Evolutionary conservation across 2,113 vertebrate genomes (phyloP), one percentile per base, ranked within the genome.

Genomic region (Stomatorhinus ivindoensis): DNA sequence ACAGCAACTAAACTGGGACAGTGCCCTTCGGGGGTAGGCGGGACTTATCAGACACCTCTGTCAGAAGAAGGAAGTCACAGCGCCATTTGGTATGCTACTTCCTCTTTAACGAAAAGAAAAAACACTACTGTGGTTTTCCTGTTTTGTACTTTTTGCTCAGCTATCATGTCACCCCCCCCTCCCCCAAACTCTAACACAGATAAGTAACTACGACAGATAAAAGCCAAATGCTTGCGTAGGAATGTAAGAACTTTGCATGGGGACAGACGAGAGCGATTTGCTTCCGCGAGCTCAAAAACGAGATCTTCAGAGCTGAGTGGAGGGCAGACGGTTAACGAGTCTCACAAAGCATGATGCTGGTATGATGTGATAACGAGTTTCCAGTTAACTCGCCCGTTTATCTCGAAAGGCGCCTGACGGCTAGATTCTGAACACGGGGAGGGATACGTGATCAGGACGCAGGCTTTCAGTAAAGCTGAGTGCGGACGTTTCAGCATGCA

Each of bases 111-210:
- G 15, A 86, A 31, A 86, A 86, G 47, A 84, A 87, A 7, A 61
- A 65, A 19, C 47, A 42, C 44, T 27, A 50, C 19, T 89, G 89
- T 55, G 85, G 89, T 80, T 89, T 89, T 89, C 89, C 89, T 89
- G 85, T 89, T 89, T 89, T 87, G 58, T 50, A 80, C 46, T 51
- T 76, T 51, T 42, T 11, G 27, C 44, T 47, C 39, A 73, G 58
- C 9, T 35, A n/a, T 44, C 15, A 4, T 47, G 4, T 47, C 53
- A 47, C 82, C 11, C 83, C 80, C 80, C 42, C 8, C 48, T 8
- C 4, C 39, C 17, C 46, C 35, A 19, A 2, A 15, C 69, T 8
- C 10, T 50, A 24, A 24, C 39, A 44, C 24, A 31, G 13, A 31
- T 17, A 44, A 87, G 35, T 24, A 61, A 13, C 31, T 87, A 35